These are phyloP conservation scores for Crocidura indochinensis DNA, from an alignment of 2,797 vertebrate genomes.

Conservation along the genomic window DNA sequence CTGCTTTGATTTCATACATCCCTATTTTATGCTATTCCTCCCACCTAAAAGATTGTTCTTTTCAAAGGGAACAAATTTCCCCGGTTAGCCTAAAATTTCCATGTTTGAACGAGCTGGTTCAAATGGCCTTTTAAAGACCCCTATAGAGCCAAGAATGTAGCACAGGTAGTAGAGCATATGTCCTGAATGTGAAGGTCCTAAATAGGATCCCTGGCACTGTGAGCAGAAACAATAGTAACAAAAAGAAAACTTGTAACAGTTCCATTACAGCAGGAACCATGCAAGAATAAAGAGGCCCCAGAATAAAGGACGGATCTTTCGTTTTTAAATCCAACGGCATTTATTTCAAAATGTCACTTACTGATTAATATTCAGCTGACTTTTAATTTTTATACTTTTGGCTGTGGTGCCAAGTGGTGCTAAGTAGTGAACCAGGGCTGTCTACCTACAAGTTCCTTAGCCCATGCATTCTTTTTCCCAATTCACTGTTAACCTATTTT, in stretches of 20 bases:
- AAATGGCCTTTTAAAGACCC: constrained; percentile 46
- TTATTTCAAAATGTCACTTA: not conserved
- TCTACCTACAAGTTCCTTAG: too few relatives aligned
- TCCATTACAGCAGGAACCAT: not conserved
- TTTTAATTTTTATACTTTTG: too few relatives aligned
- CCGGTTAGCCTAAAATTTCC: constrained; percentile 57
- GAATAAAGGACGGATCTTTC: constrained; percentile 21
- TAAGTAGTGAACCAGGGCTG: too few relatives aligned
- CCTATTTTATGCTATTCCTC: too few relatives aligned
- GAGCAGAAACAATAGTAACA: too few relatives aligned
- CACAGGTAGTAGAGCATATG: too few relatives aligned
- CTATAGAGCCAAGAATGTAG: too few relatives aligned
- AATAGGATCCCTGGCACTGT: too few relatives aligned
- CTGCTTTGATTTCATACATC: too few relatives aligned
- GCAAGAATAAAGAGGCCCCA: not conserved
- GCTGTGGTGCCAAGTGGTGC: too few relatives aligned
- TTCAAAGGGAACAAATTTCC: constrained; percentile 36
- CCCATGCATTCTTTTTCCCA: not conserved
- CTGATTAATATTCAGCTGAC: not conserved
- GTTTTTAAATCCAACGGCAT: constrained; percentile 33
- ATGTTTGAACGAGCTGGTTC: constrained; percentile 35
- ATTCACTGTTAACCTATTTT: not conserved
- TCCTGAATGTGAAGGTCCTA: too few relatives aligned
- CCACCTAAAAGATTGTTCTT: constrained; percentile 32
- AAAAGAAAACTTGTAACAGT: constrained; percentile 1